Conservation (phyloP, 1,140 invertebrate species). For the Lepidostoma basale region DNA sequence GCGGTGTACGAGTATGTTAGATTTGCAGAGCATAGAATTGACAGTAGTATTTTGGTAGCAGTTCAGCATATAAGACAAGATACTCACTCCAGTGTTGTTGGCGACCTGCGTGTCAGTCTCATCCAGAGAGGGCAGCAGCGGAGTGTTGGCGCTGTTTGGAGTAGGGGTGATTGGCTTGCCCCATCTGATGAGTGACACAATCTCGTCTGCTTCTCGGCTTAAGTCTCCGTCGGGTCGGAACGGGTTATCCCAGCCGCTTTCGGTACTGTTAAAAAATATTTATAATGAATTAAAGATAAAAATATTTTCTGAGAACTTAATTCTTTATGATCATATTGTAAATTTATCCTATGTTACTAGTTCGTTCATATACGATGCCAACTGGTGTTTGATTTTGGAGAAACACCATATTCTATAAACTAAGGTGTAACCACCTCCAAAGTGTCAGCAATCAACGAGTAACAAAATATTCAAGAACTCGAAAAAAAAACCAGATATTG, state of each 20-base stretch:
- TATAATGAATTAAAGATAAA: background rate
- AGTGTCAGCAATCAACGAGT: too few relatives aligned
- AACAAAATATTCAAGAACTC: too few relatives aligned
- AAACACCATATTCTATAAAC: too few relatives aligned
- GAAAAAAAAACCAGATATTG: too few relatives aligned
- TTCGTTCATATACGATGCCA: too few relatives aligned
- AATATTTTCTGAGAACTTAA: background rate
- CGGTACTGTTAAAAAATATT: conserved; percentile 73
- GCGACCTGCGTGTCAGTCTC: conserved; percentile 52
- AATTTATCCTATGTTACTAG: too few relatives aligned
- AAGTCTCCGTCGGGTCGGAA: conserved; percentile 95
- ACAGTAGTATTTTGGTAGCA: too few relatives aligned
- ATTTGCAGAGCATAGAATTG: too few relatives aligned
- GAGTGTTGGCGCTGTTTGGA: conserved; percentile 51
- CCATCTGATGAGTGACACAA: conserved; percentile 91
- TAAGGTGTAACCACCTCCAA: too few relatives aligned
- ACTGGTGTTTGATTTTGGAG: too few relatives aligned
- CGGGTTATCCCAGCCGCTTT: conserved; percentile 95
- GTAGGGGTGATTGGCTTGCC: conserved; percentile 60
- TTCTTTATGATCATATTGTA: background rate
- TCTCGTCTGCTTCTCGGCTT: conserved; percentile 93
- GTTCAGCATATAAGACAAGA: too few relatives aligned
- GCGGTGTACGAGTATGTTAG: too few relatives aligned
- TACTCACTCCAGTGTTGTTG: conserved; percentile 27
- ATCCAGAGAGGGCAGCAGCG: conserved; percentile 50